Evolutionary conservation across 2,113 vertebrate genomes (phyloP), one percentile per base, ranked within the genome.

Genomic region (Centropus unirufus): DNA sequence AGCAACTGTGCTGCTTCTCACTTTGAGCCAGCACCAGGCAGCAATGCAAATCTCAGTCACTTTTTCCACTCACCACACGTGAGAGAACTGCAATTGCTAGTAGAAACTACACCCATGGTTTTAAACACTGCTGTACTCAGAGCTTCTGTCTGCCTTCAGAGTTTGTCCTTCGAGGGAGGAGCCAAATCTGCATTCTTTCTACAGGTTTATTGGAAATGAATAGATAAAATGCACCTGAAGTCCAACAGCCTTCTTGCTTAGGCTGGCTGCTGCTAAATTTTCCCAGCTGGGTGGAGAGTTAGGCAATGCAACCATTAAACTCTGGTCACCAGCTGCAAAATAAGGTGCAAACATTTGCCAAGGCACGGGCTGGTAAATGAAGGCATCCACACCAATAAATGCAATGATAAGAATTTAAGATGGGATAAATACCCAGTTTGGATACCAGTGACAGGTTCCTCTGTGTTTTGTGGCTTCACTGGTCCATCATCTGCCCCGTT

Each of bases 1-100:
- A 64, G 89, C 58, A 42, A 68, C 83, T 72, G 59, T n/a, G 42
- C 82, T 59, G 24, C 47, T 72, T 58, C 87, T 87, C 4, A 0
- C 30, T 55, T 62, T 1, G 2, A 84, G 34, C 24, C 84, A 78
- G 76, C 3, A 1, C 70, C 55, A 39, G 51, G 27, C 74, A 27
- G 13, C 47, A 63, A 94, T 83, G 75, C 82, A 92, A 90, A 88
- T 92, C 79, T 91, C 89, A 52, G 54, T 39, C 79, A 42, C 63
- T 95, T 66, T 89, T 95, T 83, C 70, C 61, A 24, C 84, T 83
- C 67, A 6, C 42, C 90, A 51, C 47, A 24, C 27, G 49, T 73
- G 51, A 76, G 20, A 63, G 21, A 34, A 67, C 61, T 63, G 63
- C 46, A 14, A 34, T 63, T 58, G 49, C 55, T 18, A n/a, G 26